phyloP scores from a whole-genome alignment of 1,140 invertebrate genomes.

The Drosophila bifasciata region DNA sequence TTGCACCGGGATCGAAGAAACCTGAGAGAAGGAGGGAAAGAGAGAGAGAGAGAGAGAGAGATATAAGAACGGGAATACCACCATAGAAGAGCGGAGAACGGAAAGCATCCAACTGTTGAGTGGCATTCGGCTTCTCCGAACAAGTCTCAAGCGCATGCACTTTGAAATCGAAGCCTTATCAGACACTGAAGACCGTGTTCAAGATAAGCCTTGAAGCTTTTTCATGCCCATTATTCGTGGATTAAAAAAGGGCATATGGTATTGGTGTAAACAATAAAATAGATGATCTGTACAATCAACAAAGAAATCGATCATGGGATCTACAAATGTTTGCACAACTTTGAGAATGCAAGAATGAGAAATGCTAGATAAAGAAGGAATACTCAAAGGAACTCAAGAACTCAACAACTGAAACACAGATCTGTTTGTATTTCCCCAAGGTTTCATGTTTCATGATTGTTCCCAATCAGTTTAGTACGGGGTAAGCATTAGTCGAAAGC shows the following conservation, averaged over 20 bases:
- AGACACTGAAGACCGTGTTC: constrained; percentile 49
- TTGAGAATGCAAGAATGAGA: too few relatives aligned
- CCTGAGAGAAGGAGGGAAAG: too few relatives aligned
- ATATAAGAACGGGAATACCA: constrained; percentile 4
- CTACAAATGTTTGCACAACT: too few relatives aligned
- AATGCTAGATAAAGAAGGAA: too few relatives aligned
- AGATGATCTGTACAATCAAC: too few relatives aligned
- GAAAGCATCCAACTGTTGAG: constrained; percentile 47
- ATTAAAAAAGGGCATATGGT: too few relatives aligned
- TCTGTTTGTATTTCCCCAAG: constrained; percentile 17
- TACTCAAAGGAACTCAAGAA: too few relatives aligned
- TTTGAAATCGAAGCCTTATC: constrained; percentile 47
- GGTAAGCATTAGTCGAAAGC: too few relatives aligned
- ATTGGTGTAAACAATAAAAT: too few relatives aligned
- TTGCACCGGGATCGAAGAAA: constrained; percentile 55
- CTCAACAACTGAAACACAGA: constrained; percentile 3
- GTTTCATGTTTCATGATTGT: too few relatives aligned
- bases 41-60: constrained; percentile 3
- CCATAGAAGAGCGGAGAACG: background rate
- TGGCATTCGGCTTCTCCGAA: constrained; percentile 21
- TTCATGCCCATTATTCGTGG: background rate
- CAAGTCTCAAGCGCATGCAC: constrained; percentile 29
- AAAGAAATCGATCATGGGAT: too few relatives aligned
- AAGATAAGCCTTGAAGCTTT: constrained; percentile 60
- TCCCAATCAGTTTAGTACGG: background rate